phyloP scores from a whole-genome alignment of 2,797 vertebrate genomes.

The Propithecus perrieri region DNA sequence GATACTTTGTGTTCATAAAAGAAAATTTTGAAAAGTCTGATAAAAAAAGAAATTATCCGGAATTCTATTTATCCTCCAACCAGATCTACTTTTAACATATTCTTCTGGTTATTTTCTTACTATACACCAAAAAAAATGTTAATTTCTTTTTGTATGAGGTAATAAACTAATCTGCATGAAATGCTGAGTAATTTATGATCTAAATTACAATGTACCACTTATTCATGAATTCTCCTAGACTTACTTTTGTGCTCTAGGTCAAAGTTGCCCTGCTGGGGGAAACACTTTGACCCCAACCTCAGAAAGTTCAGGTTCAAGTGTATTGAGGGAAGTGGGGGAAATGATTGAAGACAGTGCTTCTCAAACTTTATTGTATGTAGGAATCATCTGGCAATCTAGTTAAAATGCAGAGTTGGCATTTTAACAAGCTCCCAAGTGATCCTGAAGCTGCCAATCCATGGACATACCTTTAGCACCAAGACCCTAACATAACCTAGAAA shows the following conservation, averaged over 20 bases:
- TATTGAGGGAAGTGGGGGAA: background rate
- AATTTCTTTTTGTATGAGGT: background rate
- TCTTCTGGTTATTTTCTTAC: slow-evolving; percentile 11
- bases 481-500: background rate
- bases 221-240: background rate
- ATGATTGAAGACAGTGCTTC: background rate
- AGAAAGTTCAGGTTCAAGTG: background rate
- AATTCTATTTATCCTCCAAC: background rate
- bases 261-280: background rate
- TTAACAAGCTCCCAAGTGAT: background rate
- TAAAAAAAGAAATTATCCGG: background rate
- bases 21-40: slow-evolving; percentile 19
- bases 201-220: background rate
- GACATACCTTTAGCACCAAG: background rate
- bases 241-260: background rate
- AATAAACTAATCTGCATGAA: slow-evolving; percentile 26
- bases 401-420: slow-evolving; percentile 8
- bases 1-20: background rate
- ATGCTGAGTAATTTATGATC: background rate
- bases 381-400: background rate
- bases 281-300: background rate
- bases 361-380: background rate
- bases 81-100: background rate
- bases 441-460: background rate
- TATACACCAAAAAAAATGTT: background rate